Evolutionary conservation across 2,113 vertebrate genomes (phyloP).

Genomic region (Lampris incognitus): DNA sequence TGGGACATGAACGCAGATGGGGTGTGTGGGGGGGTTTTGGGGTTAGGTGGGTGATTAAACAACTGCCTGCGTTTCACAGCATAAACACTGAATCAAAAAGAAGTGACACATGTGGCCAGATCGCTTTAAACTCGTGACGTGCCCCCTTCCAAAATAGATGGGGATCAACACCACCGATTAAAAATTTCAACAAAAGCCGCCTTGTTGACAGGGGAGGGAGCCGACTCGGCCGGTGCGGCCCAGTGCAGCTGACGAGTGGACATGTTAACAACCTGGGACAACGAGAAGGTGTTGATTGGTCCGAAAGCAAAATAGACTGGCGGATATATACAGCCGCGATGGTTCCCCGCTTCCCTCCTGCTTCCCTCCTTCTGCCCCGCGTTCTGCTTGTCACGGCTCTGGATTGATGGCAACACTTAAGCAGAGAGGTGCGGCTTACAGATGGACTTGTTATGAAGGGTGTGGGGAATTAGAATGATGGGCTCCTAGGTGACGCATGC

Average conservation of each 20-base stretch:
- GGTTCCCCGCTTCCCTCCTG: slow-evolving; percentile 17
- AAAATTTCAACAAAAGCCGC: slow-evolving; percentile 75
- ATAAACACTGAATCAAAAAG: slow-evolving; percentile 76
- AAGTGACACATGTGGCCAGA: slow-evolving; percentile 70
- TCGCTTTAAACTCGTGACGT: slow-evolving; percentile 75
- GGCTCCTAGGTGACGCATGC: not conserved
- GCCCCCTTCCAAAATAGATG: slow-evolving; percentile 79
- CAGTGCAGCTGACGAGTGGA: slow-evolving; percentile 74
- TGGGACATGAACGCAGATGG: slow-evolving; percentile 49
- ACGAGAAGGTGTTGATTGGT: slow-evolving; percentile 81
- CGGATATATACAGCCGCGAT: slow-evolving; percentile 52
- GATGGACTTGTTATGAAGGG: not conserved
- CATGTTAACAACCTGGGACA: slow-evolving; percentile 80
- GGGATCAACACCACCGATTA: slow-evolving; percentile 72
- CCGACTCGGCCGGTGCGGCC: slow-evolving; percentile 42
- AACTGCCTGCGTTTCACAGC: slow-evolving; percentile 68
- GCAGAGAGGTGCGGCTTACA: not conserved
- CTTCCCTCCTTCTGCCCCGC: not conserved
- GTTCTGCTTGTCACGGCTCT: not conserved
- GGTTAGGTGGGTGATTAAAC: slow-evolving; percentile 64
- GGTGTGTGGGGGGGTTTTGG: not conserved
- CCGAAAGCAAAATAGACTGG: slow-evolving; percentile 78
- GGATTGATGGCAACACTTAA: not conserved
- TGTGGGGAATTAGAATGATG: not conserved
- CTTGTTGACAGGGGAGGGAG: slow-evolving; percentile 74